Conservation (phyloP, 2,888 invertebrate genomes). For the Caenorhabditis macrosperma region DNA sequence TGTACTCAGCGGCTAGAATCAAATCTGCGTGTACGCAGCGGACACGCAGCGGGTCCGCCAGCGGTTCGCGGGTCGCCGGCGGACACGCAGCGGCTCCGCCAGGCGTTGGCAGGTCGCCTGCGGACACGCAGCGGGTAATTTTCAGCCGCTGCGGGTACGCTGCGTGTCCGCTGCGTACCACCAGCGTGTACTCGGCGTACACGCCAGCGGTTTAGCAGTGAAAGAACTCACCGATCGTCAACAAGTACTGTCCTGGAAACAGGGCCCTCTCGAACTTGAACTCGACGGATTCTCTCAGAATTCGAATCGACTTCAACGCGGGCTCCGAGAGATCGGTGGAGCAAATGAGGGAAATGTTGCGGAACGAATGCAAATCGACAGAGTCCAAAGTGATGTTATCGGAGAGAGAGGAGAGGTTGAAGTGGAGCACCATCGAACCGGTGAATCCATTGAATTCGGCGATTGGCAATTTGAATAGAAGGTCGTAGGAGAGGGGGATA, state of each 20-base stretch:
- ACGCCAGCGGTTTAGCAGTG: not conserved
- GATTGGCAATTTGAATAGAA: conserved; percentile 63
- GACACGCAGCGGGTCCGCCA: too few relatives aligned
- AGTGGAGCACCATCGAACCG: conserved; percentile 65
- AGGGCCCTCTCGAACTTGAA: conserved; percentile 51
- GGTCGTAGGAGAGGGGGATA: conserved; percentile 62
- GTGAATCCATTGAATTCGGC: conserved; percentile 59
- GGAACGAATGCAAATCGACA: conserved; percentile 59
- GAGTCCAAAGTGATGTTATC: conserved; percentile 63
- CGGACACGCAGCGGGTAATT: too few relatives aligned
- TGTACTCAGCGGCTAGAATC: too few relatives aligned
- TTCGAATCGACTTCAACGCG: conserved; percentile 58
- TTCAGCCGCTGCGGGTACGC: too few relatives aligned
- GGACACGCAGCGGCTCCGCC: too few relatives aligned
- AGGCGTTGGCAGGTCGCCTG: too few relatives aligned
- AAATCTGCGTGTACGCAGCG: too few relatives aligned
- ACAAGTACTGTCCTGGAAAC: conserved; percentile 62
- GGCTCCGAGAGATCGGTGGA: conserved; percentile 55
- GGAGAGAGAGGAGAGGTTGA: conserved; percentile 48
- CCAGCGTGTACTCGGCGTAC: not conserved
- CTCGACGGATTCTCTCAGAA: conserved; percentile 59
- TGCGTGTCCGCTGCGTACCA: too few relatives aligned
- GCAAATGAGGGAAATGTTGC: conserved; percentile 64
- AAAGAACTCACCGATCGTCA: conserved; percentile 64
- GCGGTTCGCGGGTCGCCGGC: too few relatives aligned